phyloP scores from a whole-genome alignment of 2,797 vertebrate species.

The Halcyon leucocephala region DNA sequence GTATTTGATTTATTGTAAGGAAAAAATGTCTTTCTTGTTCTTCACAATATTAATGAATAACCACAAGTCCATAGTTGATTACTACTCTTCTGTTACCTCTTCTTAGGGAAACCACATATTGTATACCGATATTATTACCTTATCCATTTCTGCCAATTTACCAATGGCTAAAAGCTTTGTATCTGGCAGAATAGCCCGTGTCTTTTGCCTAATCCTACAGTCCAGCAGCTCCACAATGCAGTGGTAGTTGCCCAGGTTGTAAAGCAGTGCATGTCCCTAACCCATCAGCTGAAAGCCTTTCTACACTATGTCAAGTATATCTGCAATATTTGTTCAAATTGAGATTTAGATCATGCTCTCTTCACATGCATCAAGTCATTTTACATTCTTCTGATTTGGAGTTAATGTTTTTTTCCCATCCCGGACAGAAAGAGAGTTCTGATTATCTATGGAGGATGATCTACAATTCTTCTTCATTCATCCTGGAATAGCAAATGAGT shows the following conservation, averaged over 20 bases:
- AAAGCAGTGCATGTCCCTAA: constrained; percentile 19
- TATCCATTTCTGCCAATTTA: neutral
- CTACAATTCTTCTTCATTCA: constrained; percentile 53
- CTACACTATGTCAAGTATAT: constrained; percentile 10
- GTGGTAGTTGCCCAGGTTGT: neutral
- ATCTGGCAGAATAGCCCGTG: neutral
- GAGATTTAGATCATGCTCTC: constrained; percentile 56
- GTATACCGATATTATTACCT: neutral
- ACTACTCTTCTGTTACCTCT: neutral
- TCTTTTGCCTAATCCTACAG: constrained; percentile 29
- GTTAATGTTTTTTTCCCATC: constrained; percentile 51
- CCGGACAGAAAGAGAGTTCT: constrained; percentile 37
- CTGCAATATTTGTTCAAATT: constrained; percentile 35
- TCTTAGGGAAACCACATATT: neutral
- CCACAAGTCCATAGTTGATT: neutral
- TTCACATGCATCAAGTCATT: constrained; percentile 55
- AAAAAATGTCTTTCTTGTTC: neutral
- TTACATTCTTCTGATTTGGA: constrained; percentile 54
- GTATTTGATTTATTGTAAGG: neutral
- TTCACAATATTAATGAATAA: neutral
- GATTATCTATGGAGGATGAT: constrained; percentile 62
- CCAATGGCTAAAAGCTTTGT: neutral
- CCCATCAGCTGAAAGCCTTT: constrained; percentile 29
- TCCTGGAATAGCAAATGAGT: constrained; percentile 65
- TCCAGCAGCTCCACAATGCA: neutral